These are phyloP conservation scores for Barbus barbus DNA, from an alignment of 2,113 vertebrate genomes.

Conservation along the genomic window DNA sequence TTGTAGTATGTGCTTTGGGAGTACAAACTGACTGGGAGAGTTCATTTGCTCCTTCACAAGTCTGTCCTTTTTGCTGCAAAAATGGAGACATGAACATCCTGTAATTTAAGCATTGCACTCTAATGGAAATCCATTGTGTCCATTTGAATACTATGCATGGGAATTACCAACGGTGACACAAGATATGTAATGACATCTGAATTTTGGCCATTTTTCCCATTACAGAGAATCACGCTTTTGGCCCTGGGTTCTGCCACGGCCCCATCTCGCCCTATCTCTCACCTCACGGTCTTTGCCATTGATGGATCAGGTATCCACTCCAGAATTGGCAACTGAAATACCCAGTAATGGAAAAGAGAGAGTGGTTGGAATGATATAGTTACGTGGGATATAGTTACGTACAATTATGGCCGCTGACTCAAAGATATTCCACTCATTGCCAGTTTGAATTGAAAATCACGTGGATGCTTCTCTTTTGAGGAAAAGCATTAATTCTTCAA, in stretches of 20 bases:
- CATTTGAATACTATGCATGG: slow-evolving; percentile 21
- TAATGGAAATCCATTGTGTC: slow-evolving; percentile 42
- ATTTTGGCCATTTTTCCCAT: slow-evolving; percentile 15
- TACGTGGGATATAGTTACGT: slow-evolving; percentile 2
- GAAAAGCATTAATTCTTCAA: slow-evolving; percentile 35
- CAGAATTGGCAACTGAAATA: slow-evolving; percentile 6
- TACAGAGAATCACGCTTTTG: slow-evolving; percentile 10
- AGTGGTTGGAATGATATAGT: slow-evolving; percentile 4
- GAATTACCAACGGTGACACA: slow-evolving; percentile 35
- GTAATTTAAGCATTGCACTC: no score
- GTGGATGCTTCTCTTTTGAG: slow-evolving; percentile 34
- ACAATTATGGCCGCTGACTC: slow-evolving; percentile 9
- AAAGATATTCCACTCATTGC: slow-evolving; percentile 30
- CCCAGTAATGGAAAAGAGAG: slow-evolving; percentile 15
- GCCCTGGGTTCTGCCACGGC: not conserved
- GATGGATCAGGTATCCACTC: slow-evolving; percentile 37
- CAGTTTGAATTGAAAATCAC: slow-evolving; percentile 22
- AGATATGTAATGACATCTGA: slow-evolving; percentile 33
- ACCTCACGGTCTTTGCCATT: not conserved
- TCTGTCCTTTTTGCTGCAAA: no score
- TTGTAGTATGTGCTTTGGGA: slow-evolving; percentile 26
- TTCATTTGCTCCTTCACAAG: slow-evolving; percentile 4
- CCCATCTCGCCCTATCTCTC: slow-evolving; percentile 11
- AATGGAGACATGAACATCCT: no score
- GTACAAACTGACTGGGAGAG: not conserved